Conservation (phyloP, 2,797 vertebrate species). For the Pelodytes ibericus region DNA sequence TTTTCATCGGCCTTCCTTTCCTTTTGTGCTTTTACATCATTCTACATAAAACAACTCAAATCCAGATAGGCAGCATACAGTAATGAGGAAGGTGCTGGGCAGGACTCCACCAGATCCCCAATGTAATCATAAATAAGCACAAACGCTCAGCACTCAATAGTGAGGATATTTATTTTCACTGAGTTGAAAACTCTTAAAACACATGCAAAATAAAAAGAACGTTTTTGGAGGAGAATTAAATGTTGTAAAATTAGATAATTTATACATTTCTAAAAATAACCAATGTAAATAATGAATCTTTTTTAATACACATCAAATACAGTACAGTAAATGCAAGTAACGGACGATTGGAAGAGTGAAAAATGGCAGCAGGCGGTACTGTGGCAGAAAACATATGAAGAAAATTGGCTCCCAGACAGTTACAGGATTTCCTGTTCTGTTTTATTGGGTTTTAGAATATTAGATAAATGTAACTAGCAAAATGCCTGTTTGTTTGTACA, state of each 20-base stretch:
- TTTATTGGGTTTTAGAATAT: slow-evolving; percentile 36
- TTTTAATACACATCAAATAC: neutral
- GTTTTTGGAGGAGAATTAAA: neutral
- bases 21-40: no score
- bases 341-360: slow-evolving; percentile 14
- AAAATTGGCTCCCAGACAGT: slow-evolving; percentile 19
- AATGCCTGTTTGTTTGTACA: slow-evolving; percentile 16
- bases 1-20: no score
- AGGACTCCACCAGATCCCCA: no score
- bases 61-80: no score
- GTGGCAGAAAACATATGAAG: slow-evolving; percentile 27
- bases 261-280: neutral
- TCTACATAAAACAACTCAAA: no score
- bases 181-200: no score
- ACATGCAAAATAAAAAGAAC: neutral
- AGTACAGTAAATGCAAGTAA: slow-evolving; percentile 22
- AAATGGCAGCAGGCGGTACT: slow-evolving; percentile 23
- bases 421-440: slow-evolving; percentile 8
- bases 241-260: neutral
- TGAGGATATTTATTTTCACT: no score
- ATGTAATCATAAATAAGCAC: no score
- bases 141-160: no score
- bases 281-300: slow-evolving; percentile 13
- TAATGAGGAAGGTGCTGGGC: no score
- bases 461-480: slow-evolving; percentile 22